Percentiles rank a stretch among this genome's conserved stretches.
phyloP scores from a whole-genome alignment of 2,797 vertebrate species.

The Kryptolebias ocellatus region DNA sequence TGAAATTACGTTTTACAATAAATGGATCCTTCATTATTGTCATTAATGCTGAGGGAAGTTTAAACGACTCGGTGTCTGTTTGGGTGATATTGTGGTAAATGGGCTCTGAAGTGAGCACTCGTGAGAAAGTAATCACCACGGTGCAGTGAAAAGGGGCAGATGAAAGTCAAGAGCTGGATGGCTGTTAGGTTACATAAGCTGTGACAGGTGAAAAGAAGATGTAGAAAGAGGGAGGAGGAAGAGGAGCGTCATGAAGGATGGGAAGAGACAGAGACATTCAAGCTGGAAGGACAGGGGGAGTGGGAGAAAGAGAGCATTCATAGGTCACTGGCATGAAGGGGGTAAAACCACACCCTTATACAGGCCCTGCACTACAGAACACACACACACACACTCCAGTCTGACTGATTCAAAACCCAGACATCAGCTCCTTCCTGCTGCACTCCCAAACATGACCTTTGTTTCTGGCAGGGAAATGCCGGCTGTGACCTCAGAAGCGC shows the following conservation, averaged over 20 bases:
- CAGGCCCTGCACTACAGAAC: constrained; percentile 20
- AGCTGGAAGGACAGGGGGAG: not conserved
- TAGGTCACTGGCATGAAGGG: constrained; percentile 24
- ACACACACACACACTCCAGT: constrained; percentile 2
- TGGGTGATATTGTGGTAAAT: constrained; percentile 29
- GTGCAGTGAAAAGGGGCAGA: constrained; percentile 36
- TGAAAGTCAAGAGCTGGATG: constrained; percentile 43
- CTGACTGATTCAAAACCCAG: constrained; percentile 27
- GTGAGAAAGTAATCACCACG: constrained; percentile 48
- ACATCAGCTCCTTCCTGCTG: constrained; percentile 14
- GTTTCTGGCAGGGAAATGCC: constrained; percentile 49
- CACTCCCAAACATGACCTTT: constrained; percentile 56
- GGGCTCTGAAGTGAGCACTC: constrained; percentile 46
- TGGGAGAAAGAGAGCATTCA: constrained; percentile 1
- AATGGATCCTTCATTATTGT: constrained; percentile 22
- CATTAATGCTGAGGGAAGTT: constrained; percentile 23
- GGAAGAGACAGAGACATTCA: constrained; percentile 10
- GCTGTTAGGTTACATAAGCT: constrained; percentile 59
- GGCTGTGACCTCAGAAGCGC: constrained; percentile 41
- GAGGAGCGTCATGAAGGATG: not conserved
- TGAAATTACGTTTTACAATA: constrained; percentile 26
- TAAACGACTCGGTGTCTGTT: constrained; percentile 17
- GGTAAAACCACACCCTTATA: constrained; percentile 26
- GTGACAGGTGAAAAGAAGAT: constrained; percentile 47
- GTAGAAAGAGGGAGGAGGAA: constrained; percentile 9